These are phyloP conservation scores for Drosophila parthenogenetica DNA, from an alignment of 2,888 invertebrate species.

Conservation along the genomic window DNA sequence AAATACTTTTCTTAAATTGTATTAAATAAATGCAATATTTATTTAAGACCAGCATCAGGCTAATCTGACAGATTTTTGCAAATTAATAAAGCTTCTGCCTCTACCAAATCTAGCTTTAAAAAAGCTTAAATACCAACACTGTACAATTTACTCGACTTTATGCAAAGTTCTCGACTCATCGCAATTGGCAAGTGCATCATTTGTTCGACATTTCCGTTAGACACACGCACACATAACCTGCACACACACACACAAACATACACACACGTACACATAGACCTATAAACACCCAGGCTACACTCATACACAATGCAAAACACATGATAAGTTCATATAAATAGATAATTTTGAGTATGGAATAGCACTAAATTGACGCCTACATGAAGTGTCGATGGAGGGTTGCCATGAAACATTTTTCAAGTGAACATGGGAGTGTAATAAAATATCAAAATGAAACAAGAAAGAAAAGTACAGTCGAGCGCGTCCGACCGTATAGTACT, in stretches of 20 bases:
- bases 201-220: slow-evolving; percentile 62
- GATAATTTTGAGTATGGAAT: slow-evolving; percentile 30
- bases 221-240: slow-evolving; percentile 12
- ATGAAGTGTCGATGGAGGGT: slow-evolving; percentile 2
- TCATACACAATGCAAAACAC: slow-evolving; percentile 6
- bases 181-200: slow-evolving; percentile 43
- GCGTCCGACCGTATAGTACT: too few species aligned
- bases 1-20: too few species aligned
- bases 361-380: slow-evolving; percentile 10
- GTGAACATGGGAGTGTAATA: too few species aligned
- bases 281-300: neutral
- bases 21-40: too few species aligned
- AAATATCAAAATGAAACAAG: too few species aligned
- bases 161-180: slow-evolving; percentile 13
- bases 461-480: too few species aligned
- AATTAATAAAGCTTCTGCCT: too few species aligned
- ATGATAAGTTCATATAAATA: slow-evolving; percentile 18
- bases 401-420: neutral
- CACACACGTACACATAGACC: slow-evolving; percentile 7
- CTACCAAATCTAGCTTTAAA: too few species aligned
- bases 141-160: neutral
- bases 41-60: too few species aligned
- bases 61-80: too few species aligned
- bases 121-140: too few species aligned
- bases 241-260: slow-evolving; percentile 12